Conservation (phyloP, 2,888 invertebrate genomes). For the Leptopilina syphax region DNA sequence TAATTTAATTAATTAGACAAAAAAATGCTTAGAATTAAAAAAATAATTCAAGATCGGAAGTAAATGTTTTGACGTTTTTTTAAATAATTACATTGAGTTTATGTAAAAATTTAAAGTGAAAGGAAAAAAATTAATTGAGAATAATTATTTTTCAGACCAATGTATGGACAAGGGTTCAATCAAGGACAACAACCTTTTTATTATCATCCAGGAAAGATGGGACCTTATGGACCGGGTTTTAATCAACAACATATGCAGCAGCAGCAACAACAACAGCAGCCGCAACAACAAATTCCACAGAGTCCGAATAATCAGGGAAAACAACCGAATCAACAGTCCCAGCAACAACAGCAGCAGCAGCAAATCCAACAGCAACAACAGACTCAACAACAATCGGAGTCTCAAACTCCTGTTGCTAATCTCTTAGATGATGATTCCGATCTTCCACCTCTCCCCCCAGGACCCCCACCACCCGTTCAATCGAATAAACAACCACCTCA, state of each 20-base stretch:
- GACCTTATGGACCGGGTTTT: slow-evolving; percentile 70
- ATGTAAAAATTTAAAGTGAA: too few species aligned
- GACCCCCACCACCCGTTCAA: slow-evolving; percentile 78
- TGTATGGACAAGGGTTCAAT: slow-evolving; percentile 70
- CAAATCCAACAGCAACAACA: slow-evolving; percentile 66
- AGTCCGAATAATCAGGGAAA: slow-evolving; percentile 57
- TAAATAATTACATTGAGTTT: too few species aligned
- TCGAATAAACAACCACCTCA: slow-evolving; percentile 59
- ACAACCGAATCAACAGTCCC: slow-evolving; percentile 62
- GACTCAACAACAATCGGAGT: slow-evolving; percentile 65
- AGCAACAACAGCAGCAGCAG: slow-evolving; percentile 60
- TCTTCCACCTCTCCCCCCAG: slow-evolving; percentile 81
- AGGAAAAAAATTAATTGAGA: background rate
- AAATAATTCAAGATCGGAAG: too few species aligned
- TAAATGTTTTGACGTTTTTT: too few species aligned
- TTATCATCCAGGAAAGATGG: slow-evolving; percentile 73
- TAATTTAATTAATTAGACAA: too few species aligned
- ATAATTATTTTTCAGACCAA: slow-evolving; percentile 64
- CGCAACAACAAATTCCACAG: slow-evolving; percentile 62
- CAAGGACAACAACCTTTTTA: slow-evolving; percentile 73
- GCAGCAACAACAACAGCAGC: slow-evolving; percentile 59
- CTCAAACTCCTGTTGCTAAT: slow-evolving; percentile 73
- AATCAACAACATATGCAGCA: slow-evolving; percentile 68
- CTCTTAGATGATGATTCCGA: slow-evolving; percentile 77
- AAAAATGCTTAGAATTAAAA: too few species aligned